These are phyloP conservation scores for Tinea semifulvella DNA, from an alignment of 2,888 invertebrate genomes.

Conservation along the genomic window DNA sequence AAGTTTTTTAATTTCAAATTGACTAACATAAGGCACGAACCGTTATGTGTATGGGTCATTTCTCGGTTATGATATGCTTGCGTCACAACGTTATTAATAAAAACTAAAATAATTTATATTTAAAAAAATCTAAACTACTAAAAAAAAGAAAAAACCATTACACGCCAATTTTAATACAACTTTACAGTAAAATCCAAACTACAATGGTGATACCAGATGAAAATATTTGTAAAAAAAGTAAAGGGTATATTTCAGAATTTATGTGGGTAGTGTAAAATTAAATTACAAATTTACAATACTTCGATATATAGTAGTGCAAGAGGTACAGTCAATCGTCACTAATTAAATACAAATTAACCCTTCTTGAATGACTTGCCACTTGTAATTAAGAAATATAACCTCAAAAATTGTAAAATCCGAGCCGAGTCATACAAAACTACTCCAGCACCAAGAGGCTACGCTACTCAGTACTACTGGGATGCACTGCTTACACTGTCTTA, in stretches of 20 bases:
- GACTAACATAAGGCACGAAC: constrained; percentile 9
- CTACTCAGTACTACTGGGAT: neutral
- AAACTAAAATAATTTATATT: neutral
- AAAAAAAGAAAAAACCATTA: neutral
- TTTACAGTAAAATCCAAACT: neutral
- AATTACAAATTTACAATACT: no score
- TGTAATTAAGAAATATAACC: no score
- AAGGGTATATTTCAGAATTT: no score
- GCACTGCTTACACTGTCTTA: neutral
- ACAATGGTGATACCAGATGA: neutral
- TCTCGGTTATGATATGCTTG: constrained; percentile 9
- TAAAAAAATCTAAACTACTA: neutral
- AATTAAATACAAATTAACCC: no score
- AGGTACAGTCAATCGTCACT: no score
- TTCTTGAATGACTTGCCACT: no score
- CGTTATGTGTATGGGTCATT: constrained; percentile 9
- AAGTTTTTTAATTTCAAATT: neutral
- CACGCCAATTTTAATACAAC: neutral
- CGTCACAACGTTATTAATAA: neutral
- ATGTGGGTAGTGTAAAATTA: no score
- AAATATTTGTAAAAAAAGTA: neutral
- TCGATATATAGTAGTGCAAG: no score
- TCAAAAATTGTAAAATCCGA: no score
- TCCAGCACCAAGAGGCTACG: neutral
- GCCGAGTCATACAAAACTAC: neutral